Evolutionary conservation across 2,113 vertebrate genomes (phyloP).

Genomic region (Dissostichus mawsoni): DNA sequence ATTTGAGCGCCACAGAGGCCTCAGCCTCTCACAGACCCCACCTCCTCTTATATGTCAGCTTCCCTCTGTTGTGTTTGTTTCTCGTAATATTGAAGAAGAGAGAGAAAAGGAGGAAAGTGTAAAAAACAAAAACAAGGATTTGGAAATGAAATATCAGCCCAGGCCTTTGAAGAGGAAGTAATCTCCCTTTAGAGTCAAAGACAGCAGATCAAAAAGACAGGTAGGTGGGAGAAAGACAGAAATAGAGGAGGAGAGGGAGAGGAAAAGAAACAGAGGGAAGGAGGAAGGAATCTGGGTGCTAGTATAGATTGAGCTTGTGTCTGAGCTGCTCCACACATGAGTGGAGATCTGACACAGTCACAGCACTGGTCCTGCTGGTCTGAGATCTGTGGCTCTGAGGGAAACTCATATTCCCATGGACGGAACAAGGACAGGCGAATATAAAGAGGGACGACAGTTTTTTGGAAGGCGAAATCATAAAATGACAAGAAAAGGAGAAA

Average conservation of each 20-base stretch:
- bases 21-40: conserved; percentile 60
- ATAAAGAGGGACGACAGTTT: conserved; percentile 1
- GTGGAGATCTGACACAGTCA: conserved; percentile 63
- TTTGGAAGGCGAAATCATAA: background rate
- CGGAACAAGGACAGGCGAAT: conserved; percentile 7
- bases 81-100: conserved; percentile 17
- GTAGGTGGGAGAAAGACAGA: background rate
- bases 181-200: conserved; percentile 47
- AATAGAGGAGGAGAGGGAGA: background rate
- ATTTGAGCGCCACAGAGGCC: conserved; percentile 78
- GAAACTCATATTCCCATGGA: conserved; percentile 12
- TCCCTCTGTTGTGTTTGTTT: conserved; percentile 49
- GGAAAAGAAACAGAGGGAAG: conserved; percentile 7
- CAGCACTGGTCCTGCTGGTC: conserved; percentile 49
- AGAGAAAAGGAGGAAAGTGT: background rate
- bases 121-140: conserved; percentile 49
- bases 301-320: conserved; percentile 36
- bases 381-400: conserved; percentile 31
- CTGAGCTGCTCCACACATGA: conserved; percentile 63
- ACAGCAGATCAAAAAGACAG: conserved; percentile 37
- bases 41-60: conserved; percentile 64
- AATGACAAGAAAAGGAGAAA: conserved; percentile 1
- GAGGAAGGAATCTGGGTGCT: background rate
- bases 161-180: conserved; percentile 47
- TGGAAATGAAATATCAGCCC: conserved; percentile 69